These are phyloP conservation scores for Monodelphis domestica DNA, from an alignment of 2,797 vertebrate species.

Conservation along the genomic window DNA sequence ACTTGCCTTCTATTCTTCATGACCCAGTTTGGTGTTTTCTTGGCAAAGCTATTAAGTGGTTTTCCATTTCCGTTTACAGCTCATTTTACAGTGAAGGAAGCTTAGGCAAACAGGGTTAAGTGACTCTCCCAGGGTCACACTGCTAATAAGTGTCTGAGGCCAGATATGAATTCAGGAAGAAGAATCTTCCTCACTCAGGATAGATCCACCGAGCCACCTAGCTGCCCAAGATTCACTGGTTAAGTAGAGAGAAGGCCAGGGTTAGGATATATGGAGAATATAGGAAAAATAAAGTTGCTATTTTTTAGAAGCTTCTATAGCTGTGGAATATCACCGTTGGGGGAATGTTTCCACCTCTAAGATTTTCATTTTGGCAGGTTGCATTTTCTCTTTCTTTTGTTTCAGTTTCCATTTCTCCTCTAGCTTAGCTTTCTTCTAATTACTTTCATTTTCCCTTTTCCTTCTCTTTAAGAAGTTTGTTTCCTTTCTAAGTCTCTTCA, in stretches of 20 bases:
- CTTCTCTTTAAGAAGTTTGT: slow-evolving; percentile 47
- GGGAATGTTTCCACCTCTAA: slow-evolving; percentile 16
- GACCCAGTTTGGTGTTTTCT: not conserved
- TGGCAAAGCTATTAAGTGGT: not conserved
- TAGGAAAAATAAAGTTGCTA: not conserved
- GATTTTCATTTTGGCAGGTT: slow-evolving; percentile 13
- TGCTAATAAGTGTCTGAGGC: not conserved
- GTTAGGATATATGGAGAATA: not conserved
- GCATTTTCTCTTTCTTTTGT: slow-evolving; percentile 27
- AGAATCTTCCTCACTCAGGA: not conserved
- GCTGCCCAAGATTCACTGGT: not conserved
- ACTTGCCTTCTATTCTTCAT: not conserved
- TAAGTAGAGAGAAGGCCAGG: not conserved
- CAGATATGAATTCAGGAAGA: not conserved
- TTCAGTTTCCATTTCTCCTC: not conserved
- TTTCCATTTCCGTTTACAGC: not conserved
- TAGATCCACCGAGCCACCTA: not conserved
- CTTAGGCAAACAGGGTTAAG: not conserved
- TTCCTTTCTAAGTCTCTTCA: slow-evolving; percentile 52
- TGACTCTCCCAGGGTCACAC: not conserved
- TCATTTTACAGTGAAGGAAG: not conserved
- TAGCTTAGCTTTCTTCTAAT: not conserved
- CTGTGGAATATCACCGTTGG: not conserved
- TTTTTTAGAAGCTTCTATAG: slow-evolving; percentile 7
- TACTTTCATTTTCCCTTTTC: slow-evolving; percentile 46